Base-by-base conservation (phyloP, 2,113 vertebrate genomes). In the Chionis minor region DNA sequence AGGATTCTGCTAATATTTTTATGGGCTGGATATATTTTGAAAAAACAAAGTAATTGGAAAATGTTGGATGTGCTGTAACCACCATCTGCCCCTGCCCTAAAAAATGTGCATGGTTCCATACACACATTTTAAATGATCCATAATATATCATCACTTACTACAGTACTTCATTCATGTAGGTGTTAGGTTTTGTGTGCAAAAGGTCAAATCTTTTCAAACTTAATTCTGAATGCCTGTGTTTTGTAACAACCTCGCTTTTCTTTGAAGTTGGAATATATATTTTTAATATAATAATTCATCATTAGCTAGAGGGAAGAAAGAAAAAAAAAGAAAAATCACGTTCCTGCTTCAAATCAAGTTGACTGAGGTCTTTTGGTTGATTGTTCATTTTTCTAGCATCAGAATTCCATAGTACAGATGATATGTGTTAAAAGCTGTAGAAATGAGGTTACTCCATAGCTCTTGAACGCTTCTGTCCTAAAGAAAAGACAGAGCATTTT, bases 121-220 rank as follows among this genome's bases (percentile, higher is more conserved):
- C 45, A 65, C 90, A 92, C 84, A 55, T 94, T 86, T 80, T 81
- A 95, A 93, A 95, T 92, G 84, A 94, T 91, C 94, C 94, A 88
- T 95, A 90, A 92, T 96, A 97, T 97, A 97, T 96, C 94, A 97
- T 95, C 93, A 97, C 95, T 96, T 96, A 84, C 72, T 92, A 97
- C 88, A 97, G 94, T 92, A 95, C 97, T 94, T 87, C 77, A 95
- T 96, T 97, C 89, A 95, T 86, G 45, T 93, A 96, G 92, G 96
- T 96, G 94, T 92, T 97, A 90, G 91, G 92, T 97, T 94, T 95
- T 95, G 84, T 96, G 78, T 91, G 80, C 89, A 92, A 89, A 96
- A 97, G 82, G 96, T 96, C 74, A 84, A 38, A 88, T 97, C 91
- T 96, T 94, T 94, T 92, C 82, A 82, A 84, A 92, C 79, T 88